phyloP scores from a whole-genome alignment of 1,140 invertebrate genomes.

The Platyscapa corneri region DNA sequence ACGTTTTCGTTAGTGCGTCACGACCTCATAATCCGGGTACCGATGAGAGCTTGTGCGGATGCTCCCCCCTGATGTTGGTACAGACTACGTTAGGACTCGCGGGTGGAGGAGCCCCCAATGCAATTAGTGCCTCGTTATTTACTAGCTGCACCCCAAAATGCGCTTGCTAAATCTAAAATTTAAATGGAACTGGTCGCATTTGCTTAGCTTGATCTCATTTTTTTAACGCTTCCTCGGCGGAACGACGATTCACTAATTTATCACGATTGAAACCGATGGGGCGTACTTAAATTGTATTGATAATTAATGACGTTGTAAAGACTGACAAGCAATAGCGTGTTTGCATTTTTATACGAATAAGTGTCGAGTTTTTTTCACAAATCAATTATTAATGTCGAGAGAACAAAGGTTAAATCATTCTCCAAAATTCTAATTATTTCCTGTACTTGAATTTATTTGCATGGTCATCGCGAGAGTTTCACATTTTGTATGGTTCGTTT shows the following conservation, averaged over 20 bases:
- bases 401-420: not conserved
- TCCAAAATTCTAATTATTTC: not conserved
- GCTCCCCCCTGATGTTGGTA: no score
- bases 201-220: no score
- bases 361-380: no score
- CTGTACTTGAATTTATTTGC: not conserved
- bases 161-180: constrained; percentile 41
- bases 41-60: no score
- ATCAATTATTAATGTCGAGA: not conserved
- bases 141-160: constrained; percentile 28
- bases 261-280: not conserved
- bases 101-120: no score
- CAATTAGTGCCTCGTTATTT: constrained; percentile 46
- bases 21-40: no score
- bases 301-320: no score
- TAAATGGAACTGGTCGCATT: not conserved
- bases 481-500: not conserved
- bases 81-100: no score
- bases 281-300: not conserved
- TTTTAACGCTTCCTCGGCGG: no score
- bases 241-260: not conserved
- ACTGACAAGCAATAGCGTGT: no score
- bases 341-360: no score
- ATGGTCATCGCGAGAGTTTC: not conserved
- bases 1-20: no score